These are phyloP conservation scores for Orthonevra nobilis DNA, from an alignment of 2,888 invertebrate species.

Conservation along the genomic window DNA sequence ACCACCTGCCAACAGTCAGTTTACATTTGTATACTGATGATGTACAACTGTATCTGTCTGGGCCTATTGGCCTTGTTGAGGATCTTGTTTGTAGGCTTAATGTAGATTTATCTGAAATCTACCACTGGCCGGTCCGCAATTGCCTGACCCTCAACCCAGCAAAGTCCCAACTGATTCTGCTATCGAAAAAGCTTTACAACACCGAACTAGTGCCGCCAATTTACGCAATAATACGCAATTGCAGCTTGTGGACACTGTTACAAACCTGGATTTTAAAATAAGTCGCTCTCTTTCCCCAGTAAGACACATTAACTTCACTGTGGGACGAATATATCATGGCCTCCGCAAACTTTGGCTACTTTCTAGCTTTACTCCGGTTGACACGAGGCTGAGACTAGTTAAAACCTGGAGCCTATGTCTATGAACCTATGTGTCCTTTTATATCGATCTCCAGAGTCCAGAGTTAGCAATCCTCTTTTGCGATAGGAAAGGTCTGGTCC, in stretches of 20 bases:
- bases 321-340: not conserved
- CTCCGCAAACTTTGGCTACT: not conserved
- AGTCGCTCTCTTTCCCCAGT: not conserved
- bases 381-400: not conserved
- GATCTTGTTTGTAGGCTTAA: conserved; percentile 4
- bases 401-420: no score
- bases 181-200: not conserved
- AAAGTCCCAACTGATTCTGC: conserved; percentile 3
- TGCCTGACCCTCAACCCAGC: conserved; percentile 3
- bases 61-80: not conserved
- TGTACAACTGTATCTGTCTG: conserved; percentile 10
- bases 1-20: conserved; percentile 6
- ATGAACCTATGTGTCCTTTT: no score
- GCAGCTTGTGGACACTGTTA: not conserved
- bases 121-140: conserved; percentile 9
- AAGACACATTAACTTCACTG: not conserved
- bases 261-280: conserved; percentile 12
- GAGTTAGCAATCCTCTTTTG: no score
- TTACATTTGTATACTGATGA: conserved; percentile 12
- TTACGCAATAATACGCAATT: not conserved
- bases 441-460: no score
- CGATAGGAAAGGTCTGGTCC: no score
- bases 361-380: not conserved
- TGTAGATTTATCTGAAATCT: not conserved
- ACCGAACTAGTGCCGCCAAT: not conserved